Percentiles rank a stretch among this genome's conserved stretches.
These are phyloP conservation scores for Phyllotreta cruciferae DNA, from an alignment of 2,888 invertebrate genomes.

Conservation along the genomic window DNA sequence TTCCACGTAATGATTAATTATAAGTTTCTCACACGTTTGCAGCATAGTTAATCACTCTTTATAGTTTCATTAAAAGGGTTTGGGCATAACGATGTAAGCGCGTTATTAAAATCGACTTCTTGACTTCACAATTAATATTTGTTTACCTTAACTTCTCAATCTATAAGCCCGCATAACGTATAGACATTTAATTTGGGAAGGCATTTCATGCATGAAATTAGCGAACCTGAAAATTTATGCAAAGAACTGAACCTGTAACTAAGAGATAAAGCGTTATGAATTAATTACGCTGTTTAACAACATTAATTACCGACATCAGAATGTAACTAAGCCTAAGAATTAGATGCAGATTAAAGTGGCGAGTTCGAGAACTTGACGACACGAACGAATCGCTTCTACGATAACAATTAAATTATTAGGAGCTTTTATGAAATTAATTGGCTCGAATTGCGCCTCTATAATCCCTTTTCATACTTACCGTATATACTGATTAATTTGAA, in stretches of 20 bases:
- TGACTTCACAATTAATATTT: no score
- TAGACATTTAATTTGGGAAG: constrained; percentile 3
- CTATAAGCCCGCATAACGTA: background rate
- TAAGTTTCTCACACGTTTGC: no score
- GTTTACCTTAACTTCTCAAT: no score
- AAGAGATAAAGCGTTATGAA: constrained; percentile 20
- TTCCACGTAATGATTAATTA: no score
- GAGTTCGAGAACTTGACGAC: constrained; percentile 6
- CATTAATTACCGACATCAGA: constrained; percentile 17
- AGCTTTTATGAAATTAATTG: constrained; percentile 14
- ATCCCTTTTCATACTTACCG: background rate
- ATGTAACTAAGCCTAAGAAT: constrained; percentile 19
- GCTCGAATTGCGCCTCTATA: background rate
- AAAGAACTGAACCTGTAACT: constrained; percentile 18
- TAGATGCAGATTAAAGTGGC: constrained; percentile 16
- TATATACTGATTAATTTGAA: background rate
- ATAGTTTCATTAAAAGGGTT: no score
- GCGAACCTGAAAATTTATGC: constrained; percentile 17
- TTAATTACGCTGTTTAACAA: constrained; percentile 19
- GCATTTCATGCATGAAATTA: constrained; percentile 13
- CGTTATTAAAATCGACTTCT: no score
- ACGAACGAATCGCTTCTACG: constrained; percentile 7
- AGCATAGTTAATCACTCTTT: no score
- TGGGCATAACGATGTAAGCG: no score
- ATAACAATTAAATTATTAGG: constrained; percentile 21